A percentile compares a stretch with the other conserved stretches of the same genome.
Evolutionary conservation across 2,113 vertebrate species (phyloP).

Genomic region (Spheniscus mendiculus): DNA sequence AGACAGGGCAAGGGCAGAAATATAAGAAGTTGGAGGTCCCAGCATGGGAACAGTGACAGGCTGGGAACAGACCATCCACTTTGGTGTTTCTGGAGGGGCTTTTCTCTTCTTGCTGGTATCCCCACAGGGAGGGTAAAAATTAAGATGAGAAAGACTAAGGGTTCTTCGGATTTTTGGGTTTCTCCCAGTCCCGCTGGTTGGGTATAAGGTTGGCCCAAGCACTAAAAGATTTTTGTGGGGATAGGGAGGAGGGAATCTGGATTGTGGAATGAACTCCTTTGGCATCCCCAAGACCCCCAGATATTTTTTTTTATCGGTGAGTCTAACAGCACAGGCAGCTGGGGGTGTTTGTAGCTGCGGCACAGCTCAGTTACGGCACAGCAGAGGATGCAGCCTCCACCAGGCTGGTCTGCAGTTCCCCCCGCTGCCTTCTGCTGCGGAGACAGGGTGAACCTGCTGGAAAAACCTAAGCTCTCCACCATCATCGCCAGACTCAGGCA

Average conservation of each 20-base stretch:
- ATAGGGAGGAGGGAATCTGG: background rate
- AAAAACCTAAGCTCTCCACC: background rate
- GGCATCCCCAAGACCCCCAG: background rate
- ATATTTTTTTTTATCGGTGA: accelerated
- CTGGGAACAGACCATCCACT: background rate
- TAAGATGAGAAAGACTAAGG: background rate
- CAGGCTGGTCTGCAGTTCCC: background rate
- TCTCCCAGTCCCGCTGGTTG: background rate
- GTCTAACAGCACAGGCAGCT: background rate
- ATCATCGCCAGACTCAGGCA: background rate
- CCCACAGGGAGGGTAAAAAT: background rate
- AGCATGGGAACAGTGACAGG: background rate
- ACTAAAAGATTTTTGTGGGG: background rate
- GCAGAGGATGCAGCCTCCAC: background rate
- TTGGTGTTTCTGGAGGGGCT: background rate
- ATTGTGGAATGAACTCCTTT: background rate
- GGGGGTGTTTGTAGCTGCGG: background rate
- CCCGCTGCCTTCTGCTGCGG: background rate
- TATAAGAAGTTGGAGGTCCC: background rate
- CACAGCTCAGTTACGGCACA: background rate
- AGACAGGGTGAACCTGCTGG: background rate
- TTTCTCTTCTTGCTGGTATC: background rate
- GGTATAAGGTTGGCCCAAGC: background rate
- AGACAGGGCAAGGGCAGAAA: background rate
- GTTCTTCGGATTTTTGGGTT: accelerated